Evolutionary conservation across 2,797 vertebrate species (phyloP), one percentile per base, ranked within the genome.

Genomic region (Silurus aristotelis): DNA sequence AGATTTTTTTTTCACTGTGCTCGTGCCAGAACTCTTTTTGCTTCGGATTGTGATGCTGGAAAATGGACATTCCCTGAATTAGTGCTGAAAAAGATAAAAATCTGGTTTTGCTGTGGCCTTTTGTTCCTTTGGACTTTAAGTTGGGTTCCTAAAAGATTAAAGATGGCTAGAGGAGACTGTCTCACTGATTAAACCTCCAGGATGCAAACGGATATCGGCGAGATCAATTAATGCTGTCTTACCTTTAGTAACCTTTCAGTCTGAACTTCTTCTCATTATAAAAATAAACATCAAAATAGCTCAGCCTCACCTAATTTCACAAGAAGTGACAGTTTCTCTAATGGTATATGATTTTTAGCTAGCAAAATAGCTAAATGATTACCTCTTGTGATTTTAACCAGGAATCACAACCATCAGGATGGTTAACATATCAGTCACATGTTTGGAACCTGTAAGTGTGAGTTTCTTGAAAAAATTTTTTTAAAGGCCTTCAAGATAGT

Each of bases 1-100:
- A 27, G 56, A 85, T 83, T 84, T 82, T 52, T 48, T 84, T 87
- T 83, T 66, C 82, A 68, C 31, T 46, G 25, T 19, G 46, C n/a
- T 72, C 4, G 1, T 25, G 48, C 46, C 70, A 61, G 46, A 80
- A 22, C 48, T 55, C 48, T 38, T 70, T 52, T 83, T 9, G 55
- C n/a, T 38, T 38, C 15, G 55, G 46, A 60, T 38, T 77, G 20
- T 63, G 76, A 61, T 61, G 31, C 76, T 22, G 58, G 58, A 78
- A 78, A 38, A 46, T n/a, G 3, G 55, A 63, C 76, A n/a, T 80
- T 38, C 77, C 46, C 77, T 48, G 60, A 80, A 72, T 83, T 83
- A 43, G 1, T 19, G 7, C 31, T 82, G 66, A 56, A 75, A 14
- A 55, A 14, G n/a, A 43, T 6, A 48, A 31, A 67, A 70, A 20